Evolutionary conservation across 2,888 invertebrate genomes (phyloP), one percentile per base, ranked within the genome.

Genomic region (Steinernema carpocapsae): DNA sequence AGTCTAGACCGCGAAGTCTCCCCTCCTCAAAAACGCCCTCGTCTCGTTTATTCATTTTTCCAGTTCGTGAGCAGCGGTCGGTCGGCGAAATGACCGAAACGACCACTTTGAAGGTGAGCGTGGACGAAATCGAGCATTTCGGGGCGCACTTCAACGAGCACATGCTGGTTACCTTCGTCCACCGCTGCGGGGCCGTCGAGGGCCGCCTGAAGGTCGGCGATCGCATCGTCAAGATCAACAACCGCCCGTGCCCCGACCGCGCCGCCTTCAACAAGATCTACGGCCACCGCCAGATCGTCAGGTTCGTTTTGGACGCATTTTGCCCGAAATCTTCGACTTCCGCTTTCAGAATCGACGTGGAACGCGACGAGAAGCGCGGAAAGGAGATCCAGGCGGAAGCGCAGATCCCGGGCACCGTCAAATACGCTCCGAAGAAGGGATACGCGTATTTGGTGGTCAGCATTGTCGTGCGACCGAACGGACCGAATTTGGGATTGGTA

Each of bases 171-270:
- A 56, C 22, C 56, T 56, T 24, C 26, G 56, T 56, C 6, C 56
- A 56, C 56, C 56, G 22, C 26, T 56, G 56, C 26, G 56, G 56
- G 6, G 83, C 77, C 70, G 79, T 79, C 73, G 88, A 88, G 84
- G 88, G 88, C 7, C 80, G 88, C 32, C 77, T 89, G 43, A 84
- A 87, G 74, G 88, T 87, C 76, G 89, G 83, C 7, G 83, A 83
- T 64, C 78, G 79, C n/a, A 82, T 83, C 45, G 42, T 82, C n/a
- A 56, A 56, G 56, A 14, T 56, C 26, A 56, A 56, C 56, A 56
- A 26, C 56, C 22, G 26, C 7, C 24, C 56, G 26, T 22, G 22
- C 24, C 56, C 56, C 24, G 56, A 56, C 56, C 14, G 56, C 6
- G 26, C 56, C 24, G 56, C 56, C 56, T 56, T 56, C 56, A 56